Conservation (phyloP, 35 echinoderm and acorn worm species). For the Holothuria glaberrima region DNA sequence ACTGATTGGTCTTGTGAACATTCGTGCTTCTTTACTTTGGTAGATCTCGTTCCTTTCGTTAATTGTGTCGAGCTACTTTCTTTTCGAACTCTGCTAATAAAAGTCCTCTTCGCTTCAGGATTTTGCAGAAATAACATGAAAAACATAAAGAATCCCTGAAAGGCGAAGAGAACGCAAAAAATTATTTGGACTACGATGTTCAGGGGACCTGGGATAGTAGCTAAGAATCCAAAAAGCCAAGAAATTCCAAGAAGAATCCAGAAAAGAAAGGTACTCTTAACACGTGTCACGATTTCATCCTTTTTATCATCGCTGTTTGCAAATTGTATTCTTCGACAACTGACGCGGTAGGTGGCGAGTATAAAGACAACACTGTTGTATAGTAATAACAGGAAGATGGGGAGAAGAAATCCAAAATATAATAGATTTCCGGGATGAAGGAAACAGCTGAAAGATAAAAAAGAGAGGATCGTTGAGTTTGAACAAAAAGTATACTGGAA, state of each 20-base stretch:
- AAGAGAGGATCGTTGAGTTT: background rate
- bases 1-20: too few relatives aligned
- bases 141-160: constrained; percentile 30
- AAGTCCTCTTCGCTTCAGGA: background rate
- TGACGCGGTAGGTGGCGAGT: constrained; percentile 20
- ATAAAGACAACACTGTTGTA: constrained; percentile 19
- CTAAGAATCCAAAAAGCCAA: constrained; percentile 36
- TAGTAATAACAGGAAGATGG: background rate
- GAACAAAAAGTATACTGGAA: too few relatives aligned
- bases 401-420: constrained; percentile 1
- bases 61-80: too few relatives aligned
- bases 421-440: background rate
- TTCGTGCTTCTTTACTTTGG: too few relatives aligned
- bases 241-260: constrained; percentile 32
- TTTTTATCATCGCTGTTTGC: background rate
- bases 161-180: constrained; percentile 1
- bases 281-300: background rate
- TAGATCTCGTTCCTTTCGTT: too few relatives aligned
- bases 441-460: constrained; percentile 40
- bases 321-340: constrained; percentile 3
- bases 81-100: too few relatives aligned
- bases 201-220: background rate
- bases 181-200: background rate
- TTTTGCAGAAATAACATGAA: constrained; percentile 25
- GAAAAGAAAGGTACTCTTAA: constrained; percentile 20